Evolutionary conservation across 2,113 vertebrate genomes (phyloP).

Genomic region (Heteronetta atricapilla): DNA sequence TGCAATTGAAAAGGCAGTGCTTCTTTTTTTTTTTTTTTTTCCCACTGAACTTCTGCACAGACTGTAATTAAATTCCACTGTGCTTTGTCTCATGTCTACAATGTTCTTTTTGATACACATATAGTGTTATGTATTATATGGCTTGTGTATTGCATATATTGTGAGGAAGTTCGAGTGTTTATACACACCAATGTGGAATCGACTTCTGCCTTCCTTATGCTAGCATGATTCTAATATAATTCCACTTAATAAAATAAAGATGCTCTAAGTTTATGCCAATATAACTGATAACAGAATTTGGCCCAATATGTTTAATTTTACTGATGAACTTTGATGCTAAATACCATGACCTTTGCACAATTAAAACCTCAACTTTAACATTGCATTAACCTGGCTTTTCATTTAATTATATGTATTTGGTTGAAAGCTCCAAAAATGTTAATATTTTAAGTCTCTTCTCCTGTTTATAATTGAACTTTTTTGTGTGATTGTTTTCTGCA

Average conservation of each 20-base stretch:
- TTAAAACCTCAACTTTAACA: constrained; percentile 69
- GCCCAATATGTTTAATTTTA: background rate
- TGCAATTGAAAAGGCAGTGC: background rate
- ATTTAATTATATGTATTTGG: constrained; percentile 77
- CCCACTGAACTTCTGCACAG: background rate
- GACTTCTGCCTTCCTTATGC: background rate
- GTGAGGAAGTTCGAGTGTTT: background rate
- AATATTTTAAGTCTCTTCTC: constrained; percentile 81
- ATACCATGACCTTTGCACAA: constrained; percentile 60
- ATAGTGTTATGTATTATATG: background rate
- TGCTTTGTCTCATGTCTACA: background rate
- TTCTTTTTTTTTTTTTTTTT: background rate
- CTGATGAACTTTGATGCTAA: constrained; percentile 56
- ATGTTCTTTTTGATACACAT: background rate
- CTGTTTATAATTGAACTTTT: constrained; percentile 75
- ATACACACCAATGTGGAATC: background rate
- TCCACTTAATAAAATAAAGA: background rate
- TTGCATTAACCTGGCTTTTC: constrained; percentile 69
- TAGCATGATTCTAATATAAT: background rate
- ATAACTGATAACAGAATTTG: background rate
- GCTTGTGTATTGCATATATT: background rate
- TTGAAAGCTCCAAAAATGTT: constrained; percentile 77
- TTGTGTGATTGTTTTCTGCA: constrained; percentile 74
- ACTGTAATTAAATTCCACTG: background rate
- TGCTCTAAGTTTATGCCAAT: background rate